phyloP scores from a whole-genome alignment of 2,113 vertebrate genomes.

The Lichenostomus cassidix region DNA sequence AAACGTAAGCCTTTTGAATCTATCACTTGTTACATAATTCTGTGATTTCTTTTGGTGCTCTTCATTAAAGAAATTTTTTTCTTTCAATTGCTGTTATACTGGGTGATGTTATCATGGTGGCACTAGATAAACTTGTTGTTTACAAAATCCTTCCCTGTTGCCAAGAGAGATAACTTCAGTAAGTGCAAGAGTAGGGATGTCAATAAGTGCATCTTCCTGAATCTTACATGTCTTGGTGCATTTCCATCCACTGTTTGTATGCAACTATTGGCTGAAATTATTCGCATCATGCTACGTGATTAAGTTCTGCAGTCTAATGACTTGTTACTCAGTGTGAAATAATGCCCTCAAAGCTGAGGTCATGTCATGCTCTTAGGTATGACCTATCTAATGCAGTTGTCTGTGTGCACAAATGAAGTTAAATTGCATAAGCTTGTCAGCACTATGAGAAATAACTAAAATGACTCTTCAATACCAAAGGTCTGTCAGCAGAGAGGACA shows the following conservation, averaged over 20 bases:
- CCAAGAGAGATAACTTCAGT: neutral
- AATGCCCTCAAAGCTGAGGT: slow-evolving; percentile 23
- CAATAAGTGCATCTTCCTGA: neutral
- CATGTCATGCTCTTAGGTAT: neutral
- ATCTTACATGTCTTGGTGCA: neutral
- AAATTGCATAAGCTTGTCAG: slow-evolving; percentile 12
- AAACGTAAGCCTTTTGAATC: neutral
- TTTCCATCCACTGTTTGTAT: neutral
- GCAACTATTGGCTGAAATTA: neutral
- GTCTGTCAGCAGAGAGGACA: neutral
- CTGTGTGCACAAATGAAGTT: neutral
- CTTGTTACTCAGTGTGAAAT: slow-evolving; percentile 24
- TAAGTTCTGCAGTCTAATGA: slow-evolving; percentile 17
- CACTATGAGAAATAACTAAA: neutral
- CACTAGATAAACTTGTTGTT: neutral
- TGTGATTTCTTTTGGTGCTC: neutral
- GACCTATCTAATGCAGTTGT: neutral
- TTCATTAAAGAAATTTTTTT: neutral
- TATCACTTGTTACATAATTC: neutral
- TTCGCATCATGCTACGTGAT: neutral
- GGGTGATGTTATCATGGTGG: neutral
- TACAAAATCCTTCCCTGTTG: neutral
- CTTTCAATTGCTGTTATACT: neutral
- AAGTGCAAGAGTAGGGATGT: neutral
- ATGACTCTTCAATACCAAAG: neutral